Conservation (phyloP, 2,113 vertebrate species). For the Gopherus evgoodei region DNA sequence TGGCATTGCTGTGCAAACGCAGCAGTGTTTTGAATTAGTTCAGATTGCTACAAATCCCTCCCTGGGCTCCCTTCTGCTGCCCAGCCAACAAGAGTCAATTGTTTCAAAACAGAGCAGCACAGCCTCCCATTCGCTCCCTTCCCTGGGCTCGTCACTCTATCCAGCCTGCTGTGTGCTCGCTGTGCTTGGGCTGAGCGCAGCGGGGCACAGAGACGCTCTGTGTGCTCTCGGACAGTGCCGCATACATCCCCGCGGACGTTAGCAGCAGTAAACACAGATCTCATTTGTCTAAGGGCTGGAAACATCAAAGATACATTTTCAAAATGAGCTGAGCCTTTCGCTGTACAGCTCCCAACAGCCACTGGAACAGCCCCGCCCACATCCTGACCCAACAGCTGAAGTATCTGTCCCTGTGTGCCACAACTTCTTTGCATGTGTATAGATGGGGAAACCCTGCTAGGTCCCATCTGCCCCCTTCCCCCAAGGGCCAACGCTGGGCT, state of each 20-base stretch:
- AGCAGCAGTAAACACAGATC: background rate
- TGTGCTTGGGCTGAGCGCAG: background rate
- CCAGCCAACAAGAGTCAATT: background rate
- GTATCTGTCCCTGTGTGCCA: background rate
- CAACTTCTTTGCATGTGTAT: background rate
- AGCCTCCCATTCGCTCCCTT: background rate
- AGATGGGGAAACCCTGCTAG: background rate
- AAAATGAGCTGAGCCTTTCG: background rate
- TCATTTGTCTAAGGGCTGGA: background rate
- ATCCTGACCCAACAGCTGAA: no score
- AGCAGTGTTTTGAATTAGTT: background rate
- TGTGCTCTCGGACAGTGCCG: background rate
- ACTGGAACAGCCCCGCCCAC: fast-evolving
- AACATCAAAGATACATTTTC: background rate
- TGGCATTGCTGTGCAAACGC: background rate
- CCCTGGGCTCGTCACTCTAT: background rate
- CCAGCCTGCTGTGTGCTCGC: background rate
- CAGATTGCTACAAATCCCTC: fast-evolving
- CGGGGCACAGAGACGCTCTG: background rate
- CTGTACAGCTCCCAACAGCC: background rate
- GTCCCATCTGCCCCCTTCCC: background rate
- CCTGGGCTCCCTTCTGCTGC: fast-evolving
- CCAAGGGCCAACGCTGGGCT: background rate
- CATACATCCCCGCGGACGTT: background rate
- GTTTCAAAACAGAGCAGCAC: background rate